Evolutionary conservation across 2,797 vertebrate species (phyloP), one percentile per base, ranked within the genome.

Genomic region (Siniperca obscura): DNA sequence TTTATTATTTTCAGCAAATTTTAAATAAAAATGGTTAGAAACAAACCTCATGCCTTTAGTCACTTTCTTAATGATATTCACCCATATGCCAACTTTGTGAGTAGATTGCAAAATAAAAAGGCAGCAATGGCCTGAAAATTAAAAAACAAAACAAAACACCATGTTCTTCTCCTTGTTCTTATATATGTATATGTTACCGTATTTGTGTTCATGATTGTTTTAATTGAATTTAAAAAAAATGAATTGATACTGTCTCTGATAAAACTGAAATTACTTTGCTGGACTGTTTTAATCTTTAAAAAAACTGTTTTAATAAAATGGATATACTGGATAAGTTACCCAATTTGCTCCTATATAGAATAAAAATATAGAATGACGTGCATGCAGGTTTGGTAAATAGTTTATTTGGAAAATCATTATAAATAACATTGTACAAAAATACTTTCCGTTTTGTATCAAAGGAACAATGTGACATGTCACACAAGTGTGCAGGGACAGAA

Each of bases 381-480:
- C 19, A 77, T 21, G 9, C n/a, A 80, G 2, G 5, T 66, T 62
- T 84, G 21, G 7, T 80, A 64, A 34, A 52, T 25, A 57, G 17
- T 93, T 90, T 90, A 89, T 87, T 89, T 74, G 12, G 85, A 78
- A 87, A 81, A 21, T 14, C 22, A 67, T 17, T 77, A 92, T 91
- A 91, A 93, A 93, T 92, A 91, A 80, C 44, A 84, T 78, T 62
- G 11, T 55, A 69, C 50, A 86, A 70, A 86, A 92, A 93, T 91
- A 93, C 74, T 89, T 84, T 84, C 22, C 67, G 52, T 81, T 82
- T 74, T 78, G 14, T 17, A 64, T 60, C 12, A 76, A 52, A 38
- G 16, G n/a, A 71, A 61, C 22, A 83, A 62, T 78, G 66, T 71
- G 70, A 48, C 50, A 70, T 19, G 25, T 64, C 42, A 68, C 25